These are phyloP conservation scores for Chaetogeoica ovagalla DNA, from an alignment of 2,888 invertebrate species.

Conservation along the genomic window DNA sequence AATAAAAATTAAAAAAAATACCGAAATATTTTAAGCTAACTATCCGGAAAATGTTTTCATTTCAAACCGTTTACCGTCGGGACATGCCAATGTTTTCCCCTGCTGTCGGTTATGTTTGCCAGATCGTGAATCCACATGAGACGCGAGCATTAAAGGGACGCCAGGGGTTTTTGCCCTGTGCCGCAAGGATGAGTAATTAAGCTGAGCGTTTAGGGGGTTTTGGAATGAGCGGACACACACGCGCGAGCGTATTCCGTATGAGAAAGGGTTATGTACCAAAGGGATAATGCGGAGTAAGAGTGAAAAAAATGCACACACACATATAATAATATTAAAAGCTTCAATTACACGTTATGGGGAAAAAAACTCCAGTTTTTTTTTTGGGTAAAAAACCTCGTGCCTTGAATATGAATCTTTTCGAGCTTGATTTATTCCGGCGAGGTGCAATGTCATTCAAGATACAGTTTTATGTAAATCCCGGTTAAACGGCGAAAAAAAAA, in stretches of 20 bases:
- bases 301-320: neutral
- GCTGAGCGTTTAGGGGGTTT: conserved; percentile 14
- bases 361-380: conserved; percentile 11
- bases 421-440: conserved; percentile 36
- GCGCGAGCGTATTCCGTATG: conserved; percentile 16
- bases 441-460: conserved; percentile 48
- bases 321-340: conserved; percentile 44
- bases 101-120: conserved; percentile 33
- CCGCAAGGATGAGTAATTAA: conserved; percentile 48
- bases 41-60: conserved; percentile 46
- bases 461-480: conserved; percentile 45
- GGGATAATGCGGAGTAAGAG: neutral
- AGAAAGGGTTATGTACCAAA: conserved; percentile 31
- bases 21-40: conserved; percentile 32
- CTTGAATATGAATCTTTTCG: conserved; percentile 47
- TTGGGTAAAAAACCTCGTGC: conserved; percentile 34
- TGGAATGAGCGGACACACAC: neutral
- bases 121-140: conserved; percentile 50
- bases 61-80: conserved; percentile 45
- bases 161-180: conserved; percentile 23
- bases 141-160: conserved; percentile 45
- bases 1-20: conserved; percentile 2
- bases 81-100: conserved; percentile 39
- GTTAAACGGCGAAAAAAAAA: conserved; percentile 36
- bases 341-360: conserved; percentile 42